Evolutionary conservation across 1,140 invertebrate species (phyloP).

Genomic region (Orussus abietinus): DNA sequence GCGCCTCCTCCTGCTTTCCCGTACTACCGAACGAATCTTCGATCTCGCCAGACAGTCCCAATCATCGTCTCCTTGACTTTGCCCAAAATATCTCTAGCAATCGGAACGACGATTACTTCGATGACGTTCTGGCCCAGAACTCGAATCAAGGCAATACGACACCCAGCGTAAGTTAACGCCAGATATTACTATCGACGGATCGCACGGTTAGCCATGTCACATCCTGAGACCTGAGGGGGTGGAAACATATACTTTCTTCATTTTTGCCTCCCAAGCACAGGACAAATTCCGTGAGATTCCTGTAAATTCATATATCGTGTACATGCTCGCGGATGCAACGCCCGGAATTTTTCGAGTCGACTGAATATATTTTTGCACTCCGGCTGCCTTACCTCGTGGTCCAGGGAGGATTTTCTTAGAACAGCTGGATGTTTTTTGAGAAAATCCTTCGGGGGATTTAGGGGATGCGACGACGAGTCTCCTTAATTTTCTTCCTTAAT

Average conservation of each 20-base stretch:
- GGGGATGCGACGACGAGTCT: no score
- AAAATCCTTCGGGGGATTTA: no score
- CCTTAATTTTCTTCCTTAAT: no score
- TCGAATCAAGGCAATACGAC: slow-evolving; percentile 45
- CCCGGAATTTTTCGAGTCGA: no score
- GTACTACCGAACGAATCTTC: slow-evolving; percentile 55
- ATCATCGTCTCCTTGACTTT: slow-evolving; percentile 51
- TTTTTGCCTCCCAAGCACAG: no score
- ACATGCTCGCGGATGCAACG: no score
- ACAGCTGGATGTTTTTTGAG: no score
- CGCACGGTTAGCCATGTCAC: neutral
- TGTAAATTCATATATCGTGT: no score
- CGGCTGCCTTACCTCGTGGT: no score
- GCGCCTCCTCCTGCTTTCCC: slow-evolving; percentile 60
- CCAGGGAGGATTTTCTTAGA: no score
- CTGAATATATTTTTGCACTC: no score
- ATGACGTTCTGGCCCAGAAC: slow-evolving; percentile 43
- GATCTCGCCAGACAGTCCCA: slow-evolving; percentile 49
- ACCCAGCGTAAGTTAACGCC: slow-evolving; percentile 48
- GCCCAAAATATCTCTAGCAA: slow-evolving; percentile 48
- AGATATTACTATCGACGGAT: slow-evolving; percentile 2
- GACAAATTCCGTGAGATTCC: no score
- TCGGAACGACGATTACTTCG: slow-evolving; percentile 47
- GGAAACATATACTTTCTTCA: neutral
- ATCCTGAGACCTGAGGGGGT: slow-evolving; percentile 18